Evolutionary conservation across 2,797 vertebrate species (phyloP).

Genomic region (Ctenopoma kingsleyae): DNA sequence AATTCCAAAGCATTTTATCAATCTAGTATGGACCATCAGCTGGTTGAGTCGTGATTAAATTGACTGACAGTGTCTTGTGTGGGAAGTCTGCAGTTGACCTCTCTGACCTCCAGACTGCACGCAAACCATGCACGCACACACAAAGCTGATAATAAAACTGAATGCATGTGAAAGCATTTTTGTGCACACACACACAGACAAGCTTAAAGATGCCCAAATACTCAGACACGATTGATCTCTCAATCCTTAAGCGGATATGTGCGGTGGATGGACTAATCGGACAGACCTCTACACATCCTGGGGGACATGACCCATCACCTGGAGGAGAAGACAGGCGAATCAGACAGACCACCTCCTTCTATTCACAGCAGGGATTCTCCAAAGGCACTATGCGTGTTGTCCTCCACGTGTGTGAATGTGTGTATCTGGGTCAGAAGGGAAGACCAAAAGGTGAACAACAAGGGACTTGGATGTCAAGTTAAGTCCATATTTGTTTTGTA

Average conservation of each 20-base stretch:
- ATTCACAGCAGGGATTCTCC: slow-evolving; percentile 38
- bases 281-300: slow-evolving; percentile 61
- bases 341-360: slow-evolving; percentile 41
- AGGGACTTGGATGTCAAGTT: slow-evolving; percentile 50
- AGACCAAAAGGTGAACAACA: slow-evolving; percentile 45
- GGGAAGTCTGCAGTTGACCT: slow-evolving; percentile 59
- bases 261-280: slow-evolving; percentile 71
- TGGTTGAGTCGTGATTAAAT: slow-evolving; percentile 62
- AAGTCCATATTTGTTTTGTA: slow-evolving; percentile 29
- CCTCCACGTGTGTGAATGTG: slow-evolving; percentile 21
- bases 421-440: slow-evolving; percentile 3
- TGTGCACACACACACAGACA: slow-evolving; percentile 13
- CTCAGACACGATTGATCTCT: slow-evolving; percentile 27
- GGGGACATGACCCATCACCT: slow-evolving; percentile 70
- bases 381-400: slow-evolving; percentile 19
- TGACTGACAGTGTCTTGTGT: slow-evolving; percentile 52
- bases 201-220: slow-evolving; percentile 8
- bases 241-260: slow-evolving; percentile 65
- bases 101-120: slow-evolving; percentile 41
- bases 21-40: slow-evolving; percentile 44
- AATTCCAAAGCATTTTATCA: slow-evolving; percentile 48
- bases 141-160: slow-evolving; percentile 28
- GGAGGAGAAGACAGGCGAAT: slow-evolving; percentile 56
- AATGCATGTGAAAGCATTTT: slow-evolving; percentile 45
- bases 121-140: slow-evolving; percentile 16